A percentile compares a stretch with the other conserved stretches of the same genome.
These are phyloP conservation scores for Hemichromis elongatus DNA, from an alignment of 2,113 vertebrate genomes.

Conservation along the genomic window DNA sequence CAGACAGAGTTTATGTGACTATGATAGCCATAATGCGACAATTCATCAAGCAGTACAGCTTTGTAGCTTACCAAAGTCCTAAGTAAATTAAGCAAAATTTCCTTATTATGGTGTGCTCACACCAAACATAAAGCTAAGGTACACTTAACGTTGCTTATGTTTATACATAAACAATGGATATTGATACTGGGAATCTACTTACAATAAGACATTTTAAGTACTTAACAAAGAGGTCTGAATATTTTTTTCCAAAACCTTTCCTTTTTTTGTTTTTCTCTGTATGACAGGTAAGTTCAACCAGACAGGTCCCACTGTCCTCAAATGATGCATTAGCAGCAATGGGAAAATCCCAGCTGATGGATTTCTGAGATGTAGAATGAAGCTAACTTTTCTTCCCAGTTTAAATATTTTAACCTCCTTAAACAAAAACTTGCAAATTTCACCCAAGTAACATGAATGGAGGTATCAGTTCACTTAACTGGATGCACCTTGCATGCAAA, in stretches of 20 bases:
- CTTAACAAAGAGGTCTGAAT: neutral
- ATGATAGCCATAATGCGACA: too few species aligned
- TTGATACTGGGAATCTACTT: too few species aligned
- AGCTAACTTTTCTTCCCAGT: accelerated
- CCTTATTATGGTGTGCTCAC: neutral
- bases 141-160: neutral
- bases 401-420: neutral
- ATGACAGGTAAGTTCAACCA: neutral
- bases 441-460: too few species aligned
- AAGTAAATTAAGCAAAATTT: neutral
- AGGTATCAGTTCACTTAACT: neutral
- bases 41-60: too few species aligned
- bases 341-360: neutral
- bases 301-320: neutral
- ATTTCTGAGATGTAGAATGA: neutral
- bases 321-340: neutral
- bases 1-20: too few species aligned
- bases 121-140: neutral
- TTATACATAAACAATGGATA: neutral
- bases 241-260: neutral
- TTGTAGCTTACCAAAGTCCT: too few species aligned
- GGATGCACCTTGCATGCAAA: neutral
- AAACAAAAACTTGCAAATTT: neutral
- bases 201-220: neutral
- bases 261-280: neutral